phyloP scores from a whole-genome alignment of 2,888 invertebrate species.

The Erebia epiphron region DNA sequence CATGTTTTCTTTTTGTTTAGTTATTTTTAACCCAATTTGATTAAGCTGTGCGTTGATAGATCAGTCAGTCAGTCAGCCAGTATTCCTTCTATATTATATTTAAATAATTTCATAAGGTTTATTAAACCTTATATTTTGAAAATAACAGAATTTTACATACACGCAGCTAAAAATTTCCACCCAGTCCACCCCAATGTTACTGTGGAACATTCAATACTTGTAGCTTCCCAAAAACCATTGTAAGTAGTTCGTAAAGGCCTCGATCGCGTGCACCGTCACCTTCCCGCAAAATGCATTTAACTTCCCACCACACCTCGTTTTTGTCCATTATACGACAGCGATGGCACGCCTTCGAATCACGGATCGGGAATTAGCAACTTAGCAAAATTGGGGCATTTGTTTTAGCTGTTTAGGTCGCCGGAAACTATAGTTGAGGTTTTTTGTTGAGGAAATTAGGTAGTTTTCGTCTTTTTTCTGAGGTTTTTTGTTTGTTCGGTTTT shows the following conservation, averaged over 20 bases:
- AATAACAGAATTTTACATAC: no score
- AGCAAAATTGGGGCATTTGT: conserved; percentile 55
- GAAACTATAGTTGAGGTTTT: conserved; percentile 38
- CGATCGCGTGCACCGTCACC: conserved; percentile 39
- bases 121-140: no score
- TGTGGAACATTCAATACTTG: not conserved
- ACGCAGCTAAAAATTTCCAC: not conserved
- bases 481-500: conserved; percentile 17
- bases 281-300: conserved; percentile 41
- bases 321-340: conserved; percentile 53
- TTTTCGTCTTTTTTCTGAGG: conserved; percentile 28
- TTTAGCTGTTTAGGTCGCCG: conserved; percentile 37
- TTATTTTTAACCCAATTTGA: no score
- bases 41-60: no score
- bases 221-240: conserved; percentile 27
- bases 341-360: conserved; percentile 63
- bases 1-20: no score
- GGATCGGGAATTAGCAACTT: conserved; percentile 64
- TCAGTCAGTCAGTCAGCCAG: no score
- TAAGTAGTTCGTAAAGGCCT: conserved; percentile 40
- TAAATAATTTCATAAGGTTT: no score
- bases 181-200: not conserved
- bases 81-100: no score
- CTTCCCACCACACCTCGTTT: conserved; percentile 57
- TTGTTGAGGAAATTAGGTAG: conserved; percentile 34